Percentiles rank a stretch among this genome's conserved stretches.
These are phyloP conservation scores for Ispidina picta DNA, from an alignment of 2,797 vertebrate genomes.

Conservation along the genomic window DNA sequence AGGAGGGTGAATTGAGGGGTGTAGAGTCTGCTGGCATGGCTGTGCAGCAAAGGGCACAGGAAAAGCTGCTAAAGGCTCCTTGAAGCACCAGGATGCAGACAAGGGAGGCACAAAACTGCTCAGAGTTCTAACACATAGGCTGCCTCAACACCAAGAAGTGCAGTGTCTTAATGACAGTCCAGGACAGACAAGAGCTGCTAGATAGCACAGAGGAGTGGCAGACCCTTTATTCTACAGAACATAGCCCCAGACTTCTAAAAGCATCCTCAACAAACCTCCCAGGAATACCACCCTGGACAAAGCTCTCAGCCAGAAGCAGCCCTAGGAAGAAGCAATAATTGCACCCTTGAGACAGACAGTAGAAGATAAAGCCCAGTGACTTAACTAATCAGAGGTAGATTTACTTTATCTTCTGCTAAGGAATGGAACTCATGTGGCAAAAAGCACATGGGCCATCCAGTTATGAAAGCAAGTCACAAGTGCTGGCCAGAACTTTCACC, in stretches of 20 bases:
- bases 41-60: accelerated
- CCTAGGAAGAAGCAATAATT: neutral
- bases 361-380: neutral
- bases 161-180: accelerated
- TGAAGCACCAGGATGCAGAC: neutral
- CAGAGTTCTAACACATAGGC: accelerated
- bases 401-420: neutral
- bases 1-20: neutral
- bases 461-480: neutral
- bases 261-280: neutral
- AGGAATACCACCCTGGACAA: neutral
- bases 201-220: neutral
- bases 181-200: neutral
- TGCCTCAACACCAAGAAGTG: neutral
- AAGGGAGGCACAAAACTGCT: neutral
- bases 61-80: neutral
- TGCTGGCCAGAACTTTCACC: neutral
- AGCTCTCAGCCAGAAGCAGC: neutral
- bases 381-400: neutral
- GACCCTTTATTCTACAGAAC: neutral
- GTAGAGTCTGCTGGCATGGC: neutral
- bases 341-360: neutral
- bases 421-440: neutral
- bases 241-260: neutral
- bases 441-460: neutral